phyloP scores from a whole-genome alignment of 2,113 vertebrate species.

The Micronycteris hirsuta region DNA sequence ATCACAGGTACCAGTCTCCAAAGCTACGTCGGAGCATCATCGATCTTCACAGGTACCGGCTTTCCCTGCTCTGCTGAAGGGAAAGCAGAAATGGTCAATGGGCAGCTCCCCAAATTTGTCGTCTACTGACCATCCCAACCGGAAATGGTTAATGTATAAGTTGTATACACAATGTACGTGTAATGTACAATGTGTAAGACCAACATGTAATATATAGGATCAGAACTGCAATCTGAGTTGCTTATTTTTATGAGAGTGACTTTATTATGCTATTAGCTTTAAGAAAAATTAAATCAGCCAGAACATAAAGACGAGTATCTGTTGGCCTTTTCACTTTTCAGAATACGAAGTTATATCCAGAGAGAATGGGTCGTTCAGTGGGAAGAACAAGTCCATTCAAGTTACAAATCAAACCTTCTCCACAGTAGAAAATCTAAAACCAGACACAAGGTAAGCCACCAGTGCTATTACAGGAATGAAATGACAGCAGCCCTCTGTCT shows the following conservation, averaged over 20 bases:
- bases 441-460: slow-evolving; percentile 90
- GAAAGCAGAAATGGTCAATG: background rate
- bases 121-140: background rate
- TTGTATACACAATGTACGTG: background rate
- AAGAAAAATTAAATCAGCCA: background rate
- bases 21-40: background rate
- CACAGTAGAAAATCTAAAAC: slow-evolving; percentile 95
- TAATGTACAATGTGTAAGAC: background rate
- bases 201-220: background rate
- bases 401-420: slow-evolving; percentile 96
- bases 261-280: background rate
- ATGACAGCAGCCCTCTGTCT: background rate
- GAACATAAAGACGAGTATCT: background rate
- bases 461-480: background rate
- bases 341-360: slow-evolving; percentile 94
- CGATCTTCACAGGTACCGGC: background rate
- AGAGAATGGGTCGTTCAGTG: slow-evolving; percentile 85
- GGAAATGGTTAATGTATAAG: background rate
- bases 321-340: slow-evolving; percentile 73
- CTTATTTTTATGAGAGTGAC: background rate
- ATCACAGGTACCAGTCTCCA: background rate
- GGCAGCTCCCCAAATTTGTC: background rate
- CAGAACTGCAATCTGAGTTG: background rate
- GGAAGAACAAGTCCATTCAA: slow-evolving; percentile 87
- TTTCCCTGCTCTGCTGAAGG: background rate